These are phyloP conservation scores for Spatula clypeata DNA, from an alignment of 2,797 vertebrate species.

Conservation along the genomic window DNA sequence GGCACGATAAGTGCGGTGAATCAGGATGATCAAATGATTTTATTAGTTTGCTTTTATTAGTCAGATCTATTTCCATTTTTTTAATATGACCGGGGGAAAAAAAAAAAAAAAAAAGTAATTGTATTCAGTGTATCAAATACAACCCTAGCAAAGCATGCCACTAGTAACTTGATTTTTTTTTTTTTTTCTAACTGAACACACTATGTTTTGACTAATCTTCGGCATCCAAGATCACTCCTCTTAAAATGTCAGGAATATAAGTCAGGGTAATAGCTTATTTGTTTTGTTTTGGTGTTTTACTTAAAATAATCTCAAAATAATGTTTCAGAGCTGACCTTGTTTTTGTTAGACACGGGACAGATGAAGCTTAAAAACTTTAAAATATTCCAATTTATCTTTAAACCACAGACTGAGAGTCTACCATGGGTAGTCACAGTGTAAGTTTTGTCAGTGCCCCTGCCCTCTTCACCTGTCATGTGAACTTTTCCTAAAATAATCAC, in stretches of 20 bases:
- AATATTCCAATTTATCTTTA: conserved; percentile 75
- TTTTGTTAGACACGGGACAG: conserved; percentile 45
- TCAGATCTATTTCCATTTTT: conserved; percentile 85
- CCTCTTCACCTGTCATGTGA: conserved; percentile 68
- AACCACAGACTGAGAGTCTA: conserved; percentile 58
- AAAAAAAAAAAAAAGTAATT: conserved; percentile 83
- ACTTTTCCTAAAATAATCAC: conserved; percentile 82
- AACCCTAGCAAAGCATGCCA: conserved; percentile 39
- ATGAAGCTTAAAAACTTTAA: conserved; percentile 27
- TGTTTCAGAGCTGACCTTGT: conserved; percentile 7
- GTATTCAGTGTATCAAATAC: conserved; percentile 84
- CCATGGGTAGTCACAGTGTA: conserved; percentile 24
- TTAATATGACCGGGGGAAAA: conserved; percentile 78
- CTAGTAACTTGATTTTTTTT: conserved; percentile 67
- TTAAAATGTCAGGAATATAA: conserved; percentile 16
- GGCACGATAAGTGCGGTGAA: conserved; percentile 78
- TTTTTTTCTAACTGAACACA: conserved; percentile 38
- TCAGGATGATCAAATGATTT: conserved; percentile 89
- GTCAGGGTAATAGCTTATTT: conserved; percentile 25
- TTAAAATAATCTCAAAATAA: conserved; percentile 35
- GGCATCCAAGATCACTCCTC: not conserved
- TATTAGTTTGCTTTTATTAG: conserved; percentile 88
- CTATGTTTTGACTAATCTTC: conserved; percentile 42
- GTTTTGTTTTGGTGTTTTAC: conserved; percentile 30
- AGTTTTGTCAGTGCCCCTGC: conserved; percentile 46